Evolutionary conservation across 2,113 vertebrate genomes (phyloP).

Genomic region (Hiodon alosoides): DNA sequence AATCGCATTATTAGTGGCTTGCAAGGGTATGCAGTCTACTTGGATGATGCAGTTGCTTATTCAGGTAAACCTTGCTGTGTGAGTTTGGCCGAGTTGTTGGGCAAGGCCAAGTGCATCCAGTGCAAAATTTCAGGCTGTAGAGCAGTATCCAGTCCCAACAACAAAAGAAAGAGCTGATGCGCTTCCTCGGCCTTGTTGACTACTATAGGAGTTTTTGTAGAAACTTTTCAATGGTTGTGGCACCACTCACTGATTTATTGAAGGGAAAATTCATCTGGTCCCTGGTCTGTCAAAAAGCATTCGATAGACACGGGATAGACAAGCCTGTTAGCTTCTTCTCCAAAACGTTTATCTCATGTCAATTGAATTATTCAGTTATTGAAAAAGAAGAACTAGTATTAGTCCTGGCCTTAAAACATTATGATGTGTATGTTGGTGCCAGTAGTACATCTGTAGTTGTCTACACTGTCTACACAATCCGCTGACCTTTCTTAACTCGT

Average conservation of each 20-base stretch:
- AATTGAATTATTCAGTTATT: not conserved
- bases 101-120: not conserved
- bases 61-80: slow-evolving; percentile 2
- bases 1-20: not conserved
- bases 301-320: not conserved
- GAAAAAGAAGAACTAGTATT: not conserved
- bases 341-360: not conserved
- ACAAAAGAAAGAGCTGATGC: slow-evolving; percentile 5
- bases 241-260: slow-evolving; percentile 10
- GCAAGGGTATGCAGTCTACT: not conserved
- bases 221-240: slow-evolving; percentile 3
- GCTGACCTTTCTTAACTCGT: not conserved
- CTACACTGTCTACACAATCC: not conserved
- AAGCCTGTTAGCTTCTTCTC: not conserved
- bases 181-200: slow-evolving; percentile 5
- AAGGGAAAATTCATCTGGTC: slow-evolving; percentile 9
- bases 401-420: not conserved
- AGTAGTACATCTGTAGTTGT: not conserved
- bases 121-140: slow-evolving; percentile 2
- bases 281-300: not conserved
- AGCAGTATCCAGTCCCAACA: not conserved
- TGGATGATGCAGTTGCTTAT: slow-evolving; percentile 8
- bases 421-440: not conserved
- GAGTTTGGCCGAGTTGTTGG: slow-evolving; percentile 9
- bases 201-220: slow-evolving; percentile 9